Conservation (phyloP, 2,113 vertebrate genomes). For the Camelus dromedarius region DNA sequence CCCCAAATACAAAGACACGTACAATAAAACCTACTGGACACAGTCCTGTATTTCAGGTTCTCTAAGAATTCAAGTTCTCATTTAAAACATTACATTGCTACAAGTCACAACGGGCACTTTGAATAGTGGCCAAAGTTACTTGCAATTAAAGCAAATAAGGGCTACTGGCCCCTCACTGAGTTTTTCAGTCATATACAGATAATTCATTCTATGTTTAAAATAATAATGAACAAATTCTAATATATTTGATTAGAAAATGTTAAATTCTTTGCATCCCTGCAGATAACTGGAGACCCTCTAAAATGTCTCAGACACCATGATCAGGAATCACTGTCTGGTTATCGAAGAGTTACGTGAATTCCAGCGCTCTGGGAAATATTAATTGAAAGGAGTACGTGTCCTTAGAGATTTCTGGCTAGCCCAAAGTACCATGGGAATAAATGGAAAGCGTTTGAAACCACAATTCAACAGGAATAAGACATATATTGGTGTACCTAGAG, state of each 20-base stretch:
- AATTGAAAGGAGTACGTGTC: not conserved
- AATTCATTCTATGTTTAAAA: not conserved
- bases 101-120: not conserved
- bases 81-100: not conserved
- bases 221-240: constrained; percentile 43
- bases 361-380: not conserved
- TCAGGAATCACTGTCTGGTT: not conserved
- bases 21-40: not conserved
- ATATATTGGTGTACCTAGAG: too few species aligned
- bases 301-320: constrained; percentile 8
- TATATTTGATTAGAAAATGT: not conserved
- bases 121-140: not conserved
- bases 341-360: not conserved
- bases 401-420: not conserved
- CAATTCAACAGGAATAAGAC: not conserved
- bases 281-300: not conserved
- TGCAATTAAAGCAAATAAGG: not conserved
- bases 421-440: not conserved
- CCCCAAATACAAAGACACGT: not conserved
- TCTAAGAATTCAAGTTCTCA: not conserved
- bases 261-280: not conserved
- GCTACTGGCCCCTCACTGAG: not conserved
- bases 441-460: not conserved
- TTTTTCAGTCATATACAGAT: not conserved
- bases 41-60: not conserved